phyloP scores from a whole-genome alignment of 2,888 invertebrate genomes.

The Hypercompe scribonia region DNA sequence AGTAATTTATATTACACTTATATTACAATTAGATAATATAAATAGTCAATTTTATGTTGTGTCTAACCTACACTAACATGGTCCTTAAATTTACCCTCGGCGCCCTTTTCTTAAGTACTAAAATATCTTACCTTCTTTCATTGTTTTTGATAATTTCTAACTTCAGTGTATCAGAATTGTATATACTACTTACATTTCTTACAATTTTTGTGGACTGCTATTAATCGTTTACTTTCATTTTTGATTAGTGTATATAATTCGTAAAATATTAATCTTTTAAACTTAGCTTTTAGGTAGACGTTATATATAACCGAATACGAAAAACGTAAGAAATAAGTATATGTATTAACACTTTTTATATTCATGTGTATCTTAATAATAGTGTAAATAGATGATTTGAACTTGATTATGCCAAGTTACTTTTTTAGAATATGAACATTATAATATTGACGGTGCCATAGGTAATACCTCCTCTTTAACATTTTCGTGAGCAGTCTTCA shows the following conservation, averaged over 20 bases:
- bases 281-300: slow-evolving; percentile 13
- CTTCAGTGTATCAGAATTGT: slow-evolving; percentile 31
- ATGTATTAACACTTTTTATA: background rate
- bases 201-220: slow-evolving; percentile 37
- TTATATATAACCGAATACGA: background rate
- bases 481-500: too few species aligned
- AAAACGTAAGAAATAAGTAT: background rate
- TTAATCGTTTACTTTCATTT: slow-evolving; percentile 12
- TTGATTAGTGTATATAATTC: slow-evolving; percentile 19
- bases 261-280: background rate
- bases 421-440: background rate
- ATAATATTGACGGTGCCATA: background rate
- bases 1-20: background rate
- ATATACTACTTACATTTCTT: slow-evolving; percentile 36
- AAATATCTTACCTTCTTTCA: slow-evolving; percentile 15
- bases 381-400: background rate
- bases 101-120: slow-evolving; percentile 20
- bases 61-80: slow-evolving; percentile 9
- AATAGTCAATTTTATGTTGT: background rate
- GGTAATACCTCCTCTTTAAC: too few species aligned
- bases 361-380: background rate
- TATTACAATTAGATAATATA: background rate
- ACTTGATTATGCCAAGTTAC: background rate
- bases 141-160: slow-evolving; percentile 20
- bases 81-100: slow-evolving; percentile 26